These are phyloP conservation scores for Thalassoma bifasciatum DNA, from an alignment of 2,113 vertebrate species.

Conservation along the genomic window DNA sequence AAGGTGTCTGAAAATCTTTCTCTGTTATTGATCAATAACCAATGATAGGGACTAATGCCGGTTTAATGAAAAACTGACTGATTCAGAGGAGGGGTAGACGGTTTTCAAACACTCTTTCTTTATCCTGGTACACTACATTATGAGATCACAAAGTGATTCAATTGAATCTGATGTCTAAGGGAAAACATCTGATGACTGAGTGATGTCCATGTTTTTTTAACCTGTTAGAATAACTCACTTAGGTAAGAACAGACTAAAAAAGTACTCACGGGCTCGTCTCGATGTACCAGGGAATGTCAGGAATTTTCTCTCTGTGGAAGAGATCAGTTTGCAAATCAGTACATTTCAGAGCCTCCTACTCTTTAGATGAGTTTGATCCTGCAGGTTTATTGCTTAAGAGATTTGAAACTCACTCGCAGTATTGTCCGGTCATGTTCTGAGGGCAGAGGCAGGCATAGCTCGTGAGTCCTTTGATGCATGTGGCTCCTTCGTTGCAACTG, in stretches of 20 bases:
- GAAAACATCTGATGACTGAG: no score
- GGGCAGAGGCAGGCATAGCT: conserved; percentile 88
- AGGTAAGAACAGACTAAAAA: background rate
- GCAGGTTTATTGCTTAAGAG: background rate
- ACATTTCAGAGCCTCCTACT: background rate
- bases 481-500: conserved; percentile 88
- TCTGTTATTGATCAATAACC: no score
- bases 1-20: no score
- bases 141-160: no score
- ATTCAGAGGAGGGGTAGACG: no score
- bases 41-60: no score
- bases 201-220: background rate
- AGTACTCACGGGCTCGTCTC: conserved; percentile 76
- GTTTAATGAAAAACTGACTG: no score
- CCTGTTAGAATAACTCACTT: background rate
- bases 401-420: conserved; percentile 82
- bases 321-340: conserved; percentile 37
- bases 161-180: no score
- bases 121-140: no score
- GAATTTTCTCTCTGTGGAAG: conserved; percentile 77
- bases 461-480: conserved; percentile 83
- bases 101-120: no score
- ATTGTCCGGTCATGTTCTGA: conserved; percentile 86
- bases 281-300: conserved; percentile 82
- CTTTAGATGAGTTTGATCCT: no score